Evolutionary conservation across 2,113 vertebrate species (phyloP).

Genomic region (Spizaetus ornatus): DNA sequence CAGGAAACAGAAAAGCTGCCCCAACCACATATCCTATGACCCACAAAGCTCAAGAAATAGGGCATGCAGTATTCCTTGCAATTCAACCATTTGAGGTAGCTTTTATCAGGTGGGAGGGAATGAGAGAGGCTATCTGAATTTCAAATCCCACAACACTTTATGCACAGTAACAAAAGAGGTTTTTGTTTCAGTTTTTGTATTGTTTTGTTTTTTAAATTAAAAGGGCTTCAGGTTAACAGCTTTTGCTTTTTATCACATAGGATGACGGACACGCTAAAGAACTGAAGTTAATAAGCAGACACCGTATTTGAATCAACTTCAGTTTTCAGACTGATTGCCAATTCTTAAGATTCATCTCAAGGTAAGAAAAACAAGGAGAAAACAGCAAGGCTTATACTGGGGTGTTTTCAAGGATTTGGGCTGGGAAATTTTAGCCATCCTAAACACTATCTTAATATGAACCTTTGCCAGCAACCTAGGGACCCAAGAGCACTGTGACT

Average conservation of each 20-base stretch:
- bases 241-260: neutral
- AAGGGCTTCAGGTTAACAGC: neutral
- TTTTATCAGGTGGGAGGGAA: neutral
- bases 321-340: neutral
- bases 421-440: neutral
- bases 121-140: rapidly evolving
- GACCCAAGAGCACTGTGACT: neutral
- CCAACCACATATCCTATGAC: neutral
- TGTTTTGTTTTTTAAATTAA: neutral
- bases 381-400: neutral
- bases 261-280: neutral
- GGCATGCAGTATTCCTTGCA: neutral
- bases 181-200: neutral
- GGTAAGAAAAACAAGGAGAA: neutral
- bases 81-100: neutral
- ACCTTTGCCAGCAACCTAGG: neutral
- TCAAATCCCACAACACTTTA: neutral
- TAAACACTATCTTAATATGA: neutral
- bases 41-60: neutral
- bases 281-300: neutral
- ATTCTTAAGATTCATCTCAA: neutral
- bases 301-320: neutral
- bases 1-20: neutral
- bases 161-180: neutral
- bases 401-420: neutral